Evolutionary conservation across 2,888 invertebrate genomes (phyloP).

Genomic region (Nemapogon koenigi): DNA sequence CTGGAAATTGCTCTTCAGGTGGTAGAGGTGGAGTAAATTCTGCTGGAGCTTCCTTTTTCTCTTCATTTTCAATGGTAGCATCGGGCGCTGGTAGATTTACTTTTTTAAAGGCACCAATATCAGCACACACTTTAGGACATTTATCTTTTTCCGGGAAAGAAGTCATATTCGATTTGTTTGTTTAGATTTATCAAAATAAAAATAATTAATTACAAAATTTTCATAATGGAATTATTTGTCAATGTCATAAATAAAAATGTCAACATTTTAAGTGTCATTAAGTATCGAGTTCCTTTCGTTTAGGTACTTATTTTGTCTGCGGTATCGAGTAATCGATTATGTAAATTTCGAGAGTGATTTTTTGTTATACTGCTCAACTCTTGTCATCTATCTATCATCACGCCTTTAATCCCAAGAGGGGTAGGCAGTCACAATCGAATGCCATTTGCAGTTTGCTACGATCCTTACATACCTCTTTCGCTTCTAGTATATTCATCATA

Average conservation of each 20-base stretch:
- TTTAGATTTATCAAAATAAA: neutral
- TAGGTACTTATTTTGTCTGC: neutral
- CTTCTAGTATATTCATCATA: too few species aligned
- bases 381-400: too few species aligned
- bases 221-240: neutral
- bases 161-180: constrained; percentile 16
- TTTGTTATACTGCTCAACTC: too few species aligned
- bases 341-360: too few species aligned
- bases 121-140: constrained; percentile 40
- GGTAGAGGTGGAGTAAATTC: neutral
- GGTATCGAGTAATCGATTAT: too few species aligned
- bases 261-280: neutral
- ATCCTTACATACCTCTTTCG: too few species aligned
- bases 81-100: constrained; percentile 19
- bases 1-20: neutral
- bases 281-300: neutral
- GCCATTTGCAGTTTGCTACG: too few species aligned
- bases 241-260: too few species aligned
- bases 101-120: constrained; percentile 43
- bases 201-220: neutral
- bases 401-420: too few species aligned
- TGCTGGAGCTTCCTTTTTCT: constrained; percentile 18
- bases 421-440: too few species aligned
- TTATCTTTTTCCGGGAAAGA: constrained; percentile 35
- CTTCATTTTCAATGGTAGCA: constrained; percentile 3